Evolutionary conservation across 2,888 invertebrate species (phyloP).

Genomic region (Quadroppia sp.): DNA sequence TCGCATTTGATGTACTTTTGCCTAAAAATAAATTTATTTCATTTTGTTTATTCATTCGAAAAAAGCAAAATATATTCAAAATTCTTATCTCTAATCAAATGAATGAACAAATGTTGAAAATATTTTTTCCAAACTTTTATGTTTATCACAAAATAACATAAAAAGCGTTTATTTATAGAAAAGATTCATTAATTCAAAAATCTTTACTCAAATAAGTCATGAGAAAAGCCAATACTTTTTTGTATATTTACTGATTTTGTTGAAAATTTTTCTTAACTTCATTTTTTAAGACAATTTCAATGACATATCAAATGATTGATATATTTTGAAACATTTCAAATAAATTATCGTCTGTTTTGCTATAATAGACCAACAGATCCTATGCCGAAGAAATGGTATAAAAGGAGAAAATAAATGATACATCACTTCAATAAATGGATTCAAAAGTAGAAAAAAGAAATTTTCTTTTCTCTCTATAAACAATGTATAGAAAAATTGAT

Average conservation of each 20-base stretch:
- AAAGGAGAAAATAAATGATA: constrained; percentile 31
- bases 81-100: not conserved
- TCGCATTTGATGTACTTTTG: too few species aligned
- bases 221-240: not conserved
- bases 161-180: not conserved
- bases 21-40: too few species aligned
- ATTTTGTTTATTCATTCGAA: too few species aligned
- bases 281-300: not conserved
- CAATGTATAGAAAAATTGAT: not conserved
- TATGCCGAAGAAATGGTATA: constrained; percentile 19
- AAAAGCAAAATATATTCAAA: too few species aligned
- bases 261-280: not conserved
- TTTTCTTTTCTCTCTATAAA: not conserved
- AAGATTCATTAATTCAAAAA: not conserved
- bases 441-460: not conserved
- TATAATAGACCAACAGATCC: constrained; percentile 4
- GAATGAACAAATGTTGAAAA: constrained; percentile 6
- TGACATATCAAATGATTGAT: constrained; percentile 6
- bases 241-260: not conserved
- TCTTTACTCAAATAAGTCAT: not conserved
- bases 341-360: constrained; percentile 14
- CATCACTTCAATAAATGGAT: constrained; percentile 27
- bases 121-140: not conserved
- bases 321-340: constrained; percentile 30
- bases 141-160: not conserved